phyloP scores from a whole-genome alignment of 2,888 invertebrate species.

The Orchestes rusci region DNA sequence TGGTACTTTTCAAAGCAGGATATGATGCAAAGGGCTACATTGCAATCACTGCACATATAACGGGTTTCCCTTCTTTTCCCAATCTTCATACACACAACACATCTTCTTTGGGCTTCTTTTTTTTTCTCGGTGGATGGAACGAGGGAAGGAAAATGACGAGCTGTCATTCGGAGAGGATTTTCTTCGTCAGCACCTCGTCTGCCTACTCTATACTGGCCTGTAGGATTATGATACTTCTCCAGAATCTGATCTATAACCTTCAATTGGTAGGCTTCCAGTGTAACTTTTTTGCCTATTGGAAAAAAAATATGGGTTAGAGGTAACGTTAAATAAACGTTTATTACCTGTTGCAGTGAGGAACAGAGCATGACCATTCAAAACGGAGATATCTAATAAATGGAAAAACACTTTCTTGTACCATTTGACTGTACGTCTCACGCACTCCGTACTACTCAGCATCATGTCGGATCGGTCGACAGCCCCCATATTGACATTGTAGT shows the following conservation, averaged over 20 bases:
- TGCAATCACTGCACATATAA: constrained; percentile 2
- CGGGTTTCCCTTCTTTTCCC: constrained; percentile 3
- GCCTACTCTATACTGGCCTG: no score
- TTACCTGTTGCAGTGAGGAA: constrained; percentile 14
- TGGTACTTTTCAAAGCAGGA: constrained; percentile 8
- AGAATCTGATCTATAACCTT: no score
- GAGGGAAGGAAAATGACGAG: constrained; percentile 4
- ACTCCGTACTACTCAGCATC: constrained; percentile 25
- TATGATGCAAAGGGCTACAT: constrained; percentile 3
- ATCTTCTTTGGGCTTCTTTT: constrained; percentile 1
- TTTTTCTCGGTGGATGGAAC: constrained; percentile 1
- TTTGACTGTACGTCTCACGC: constrained; percentile 24
- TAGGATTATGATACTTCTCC: no score
- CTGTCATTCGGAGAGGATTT: constrained; percentile 2
- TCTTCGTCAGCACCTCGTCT: neutral
- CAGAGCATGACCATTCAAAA: constrained; percentile 25
- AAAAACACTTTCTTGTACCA: constrained; percentile 34
- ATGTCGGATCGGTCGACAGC: constrained; percentile 30
- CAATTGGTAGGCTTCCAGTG: constrained; percentile 2
- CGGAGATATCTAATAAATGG: constrained; percentile 27
- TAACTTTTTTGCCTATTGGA: constrained; percentile 2
- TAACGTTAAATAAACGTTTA: no score
- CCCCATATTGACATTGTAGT: constrained; percentile 14
- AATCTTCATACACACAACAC: constrained; percentile 3
- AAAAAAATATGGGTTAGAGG: no score